phyloP scores from a whole-genome alignment of 2,888 invertebrate genomes.

The Dendrolimus houi region DNA sequence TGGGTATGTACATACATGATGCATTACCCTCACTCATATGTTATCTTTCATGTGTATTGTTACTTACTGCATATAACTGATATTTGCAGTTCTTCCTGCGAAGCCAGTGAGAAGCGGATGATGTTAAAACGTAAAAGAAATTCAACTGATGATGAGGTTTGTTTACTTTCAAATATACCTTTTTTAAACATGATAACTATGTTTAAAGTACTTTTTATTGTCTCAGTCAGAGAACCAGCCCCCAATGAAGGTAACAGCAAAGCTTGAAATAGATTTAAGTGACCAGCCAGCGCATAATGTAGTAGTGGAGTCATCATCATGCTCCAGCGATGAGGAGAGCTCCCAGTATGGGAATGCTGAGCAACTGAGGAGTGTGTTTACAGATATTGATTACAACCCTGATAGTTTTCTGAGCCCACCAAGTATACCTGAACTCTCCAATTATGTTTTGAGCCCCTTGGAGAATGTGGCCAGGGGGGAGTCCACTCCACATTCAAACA shows the following conservation, averaged over 20 bases:
- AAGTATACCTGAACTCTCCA: conserved; percentile 58
- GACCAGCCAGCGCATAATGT: conserved; percentile 57
- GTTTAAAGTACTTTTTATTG: conserved; percentile 13
- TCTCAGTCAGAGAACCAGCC: conserved; percentile 68
- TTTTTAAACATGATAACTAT: conserved; percentile 7
- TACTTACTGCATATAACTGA: conserved; percentile 35
- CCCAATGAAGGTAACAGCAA: conserved; percentile 47
- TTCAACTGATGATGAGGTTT: conserved; percentile 66
- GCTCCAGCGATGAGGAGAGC: conserved; percentile 61
- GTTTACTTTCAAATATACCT: conserved; percentile 15
- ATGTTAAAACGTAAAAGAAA: conserved; percentile 63
- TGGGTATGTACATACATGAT: conserved; percentile 53
- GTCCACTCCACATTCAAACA: conserved; percentile 67
- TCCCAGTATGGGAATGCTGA: conserved; percentile 44
- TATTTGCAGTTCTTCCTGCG: conserved; percentile 55
- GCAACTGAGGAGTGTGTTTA: conserved; percentile 53
- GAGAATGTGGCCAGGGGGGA: conserved; percentile 70
- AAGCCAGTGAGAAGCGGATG: conserved; percentile 49
- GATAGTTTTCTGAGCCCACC: conserved; percentile 69
- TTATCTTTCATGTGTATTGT: conserved; percentile 52
- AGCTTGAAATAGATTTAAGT: conserved; percentile 36
- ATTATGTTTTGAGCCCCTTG: conserved; percentile 62
- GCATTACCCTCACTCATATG: conserved; percentile 24
- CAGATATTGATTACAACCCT: conserved; percentile 62
- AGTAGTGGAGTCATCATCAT: conserved; percentile 62